A percentile compares a stretch with the other conserved stretches of the same genome.
Conservation (phyloP, 2,113 vertebrate species). For the Salvelinus sp. region DNA sequence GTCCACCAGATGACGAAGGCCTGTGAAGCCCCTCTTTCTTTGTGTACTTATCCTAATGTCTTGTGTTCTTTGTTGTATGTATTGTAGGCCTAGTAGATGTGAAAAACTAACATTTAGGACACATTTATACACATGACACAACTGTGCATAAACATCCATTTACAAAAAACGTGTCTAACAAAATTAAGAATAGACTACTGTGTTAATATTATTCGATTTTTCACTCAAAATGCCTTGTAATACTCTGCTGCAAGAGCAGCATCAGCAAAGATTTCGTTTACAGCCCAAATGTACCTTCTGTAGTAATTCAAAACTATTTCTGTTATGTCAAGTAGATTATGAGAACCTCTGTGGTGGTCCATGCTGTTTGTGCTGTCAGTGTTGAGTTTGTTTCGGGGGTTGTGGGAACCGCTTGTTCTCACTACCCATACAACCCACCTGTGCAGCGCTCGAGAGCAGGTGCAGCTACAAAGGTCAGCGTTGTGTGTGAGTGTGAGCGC, state of each 20-base stretch:
- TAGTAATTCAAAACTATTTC: not conserved
- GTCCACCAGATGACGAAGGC: too few relatives aligned
- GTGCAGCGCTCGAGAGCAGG: conserved; percentile 52
- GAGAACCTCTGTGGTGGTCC: not conserved
- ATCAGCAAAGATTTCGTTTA: not conserved
- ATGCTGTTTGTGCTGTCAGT: not conserved
- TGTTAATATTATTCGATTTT: not conserved
- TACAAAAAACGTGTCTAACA: too few relatives aligned
- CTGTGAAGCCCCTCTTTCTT: too few relatives aligned
- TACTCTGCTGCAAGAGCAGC: not conserved
- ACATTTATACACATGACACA: too few relatives aligned
- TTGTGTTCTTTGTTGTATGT: too few relatives aligned
- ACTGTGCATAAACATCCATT: too few relatives aligned
- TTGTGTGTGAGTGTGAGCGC: not conserved
- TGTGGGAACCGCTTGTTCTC: conserved; percentile 45
- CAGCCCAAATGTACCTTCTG: not conserved
- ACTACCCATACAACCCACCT: conserved; percentile 50
- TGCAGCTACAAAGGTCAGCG: conserved; percentile 49
- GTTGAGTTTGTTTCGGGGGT: not conserved
- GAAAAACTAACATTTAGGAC: too few relatives aligned
- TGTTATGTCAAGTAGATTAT: not conserved
- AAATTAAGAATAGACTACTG: not conserved
- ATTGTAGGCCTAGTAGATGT: too few relatives aligned
- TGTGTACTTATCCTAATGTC: too few relatives aligned
- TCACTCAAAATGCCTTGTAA: not conserved